Percentiles rank a stretch among this genome's conserved stretches.
phyloP scores from a whole-genome alignment of 2,797 vertebrate species.

The Eptatretus atami region DNA sequence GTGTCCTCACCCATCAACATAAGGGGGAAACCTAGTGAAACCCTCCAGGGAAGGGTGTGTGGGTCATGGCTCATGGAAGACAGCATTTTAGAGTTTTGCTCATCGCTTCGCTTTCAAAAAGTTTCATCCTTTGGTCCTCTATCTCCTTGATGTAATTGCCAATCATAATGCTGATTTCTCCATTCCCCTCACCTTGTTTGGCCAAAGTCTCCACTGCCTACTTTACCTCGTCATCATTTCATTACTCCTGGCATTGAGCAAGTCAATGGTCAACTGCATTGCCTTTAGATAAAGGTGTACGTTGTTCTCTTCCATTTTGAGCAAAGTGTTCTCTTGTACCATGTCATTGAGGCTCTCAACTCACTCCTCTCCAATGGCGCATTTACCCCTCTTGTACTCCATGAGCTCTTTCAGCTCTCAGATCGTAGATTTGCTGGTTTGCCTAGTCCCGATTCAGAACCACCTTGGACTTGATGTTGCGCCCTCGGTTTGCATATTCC shows the following conservation, averaged over 20 bases:
- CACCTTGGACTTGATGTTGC: slow-evolving; percentile 95
- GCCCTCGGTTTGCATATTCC: slow-evolving; percentile 73
- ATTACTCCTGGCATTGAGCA: no score
- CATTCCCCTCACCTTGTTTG: slow-evolving; percentile 49
- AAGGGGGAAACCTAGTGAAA: slow-evolving; percentile 19
- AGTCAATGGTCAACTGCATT: not conserved
- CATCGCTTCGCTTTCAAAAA: slow-evolving; percentile 75
- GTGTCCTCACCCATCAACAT: not conserved
- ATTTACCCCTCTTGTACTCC: slow-evolving; percentile 48
- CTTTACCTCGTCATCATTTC: slow-evolving; percentile 12
- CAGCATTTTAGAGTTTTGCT: slow-evolving; percentile 58
- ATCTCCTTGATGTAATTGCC: slow-evolving; percentile 86
- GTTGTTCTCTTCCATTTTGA: slow-evolving; percentile 28
- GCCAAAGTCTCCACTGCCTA: slow-evolving; percentile 47
- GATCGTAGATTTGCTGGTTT: slow-evolving; percentile 67
- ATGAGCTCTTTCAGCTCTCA: slow-evolving; percentile 79
- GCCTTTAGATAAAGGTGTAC: slow-evolving; percentile 23
- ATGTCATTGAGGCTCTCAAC: slow-evolving; percentile 53
- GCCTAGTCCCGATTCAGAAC: slow-evolving; percentile 75
- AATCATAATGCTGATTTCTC: slow-evolving; percentile 54
- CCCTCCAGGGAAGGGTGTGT: slow-evolving; percentile 16
- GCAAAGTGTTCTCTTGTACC: slow-evolving; percentile 23
- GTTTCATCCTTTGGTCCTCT: slow-evolving; percentile 59
- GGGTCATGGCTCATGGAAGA: slow-evolving; percentile 22
- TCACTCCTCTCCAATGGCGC: slow-evolving; percentile 36